Evolutionary conservation across 2,797 vertebrate species (phyloP).

Genomic region (Streptopelia turtur): DNA sequence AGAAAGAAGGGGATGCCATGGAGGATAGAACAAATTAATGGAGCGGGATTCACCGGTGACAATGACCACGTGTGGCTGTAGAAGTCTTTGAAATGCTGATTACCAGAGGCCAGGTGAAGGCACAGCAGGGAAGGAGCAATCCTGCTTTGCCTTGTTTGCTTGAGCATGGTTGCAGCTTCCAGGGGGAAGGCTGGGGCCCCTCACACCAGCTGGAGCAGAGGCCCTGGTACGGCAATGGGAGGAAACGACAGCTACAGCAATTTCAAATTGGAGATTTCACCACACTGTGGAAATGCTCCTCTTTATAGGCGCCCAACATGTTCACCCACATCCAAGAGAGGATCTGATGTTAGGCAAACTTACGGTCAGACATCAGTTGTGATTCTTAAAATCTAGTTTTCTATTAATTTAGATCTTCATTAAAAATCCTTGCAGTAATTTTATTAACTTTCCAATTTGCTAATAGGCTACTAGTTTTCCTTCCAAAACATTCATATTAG

Average conservation of each 20-base stretch:
- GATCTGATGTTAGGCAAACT: background rate
- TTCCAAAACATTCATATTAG: background rate
- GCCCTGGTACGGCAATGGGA: background rate
- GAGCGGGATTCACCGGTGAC: background rate
- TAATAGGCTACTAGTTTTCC: background rate
- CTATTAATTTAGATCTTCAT: background rate
- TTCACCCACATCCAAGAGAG: background rate
- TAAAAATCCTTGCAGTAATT: background rate
- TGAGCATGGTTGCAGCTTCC: background rate
- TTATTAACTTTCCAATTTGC: background rate
- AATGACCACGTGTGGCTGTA: background rate
- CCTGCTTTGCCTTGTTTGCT: background rate
- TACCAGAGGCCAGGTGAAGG: background rate
- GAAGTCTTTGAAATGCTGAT: background rate
- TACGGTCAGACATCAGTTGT: fast-evolving
- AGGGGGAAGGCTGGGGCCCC: background rate
- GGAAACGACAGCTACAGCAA: background rate
- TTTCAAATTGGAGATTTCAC: fast-evolving
- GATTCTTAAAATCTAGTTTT: background rate
- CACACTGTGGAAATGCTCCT: background rate
- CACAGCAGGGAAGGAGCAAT: background rate
- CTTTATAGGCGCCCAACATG: background rate
- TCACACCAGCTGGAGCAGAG: background rate
- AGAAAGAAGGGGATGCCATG: background rate
- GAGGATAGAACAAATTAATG: background rate